Percentiles rank a stretch among this genome's conserved stretches.
Conservation (phyloP, 2,113 vertebrate genomes). For the Blennius ocellaris region DNA sequence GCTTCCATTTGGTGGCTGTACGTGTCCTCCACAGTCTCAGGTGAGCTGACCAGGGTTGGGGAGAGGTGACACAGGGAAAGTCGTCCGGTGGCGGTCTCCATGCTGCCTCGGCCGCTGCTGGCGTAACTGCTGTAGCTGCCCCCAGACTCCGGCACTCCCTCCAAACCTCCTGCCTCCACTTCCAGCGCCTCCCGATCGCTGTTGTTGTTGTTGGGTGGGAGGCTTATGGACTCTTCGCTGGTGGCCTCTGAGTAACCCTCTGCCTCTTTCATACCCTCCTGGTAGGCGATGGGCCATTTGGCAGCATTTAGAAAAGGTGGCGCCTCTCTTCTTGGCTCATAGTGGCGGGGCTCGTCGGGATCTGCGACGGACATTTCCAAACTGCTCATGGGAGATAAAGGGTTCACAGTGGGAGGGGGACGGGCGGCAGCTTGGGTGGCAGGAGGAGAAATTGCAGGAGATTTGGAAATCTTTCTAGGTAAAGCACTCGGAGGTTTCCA, state of each 20-base stretch:
- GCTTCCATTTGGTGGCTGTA: constrained; percentile 35
- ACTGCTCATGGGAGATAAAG: constrained; percentile 14
- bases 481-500: constrained; percentile 23
- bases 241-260: constrained; percentile 19
- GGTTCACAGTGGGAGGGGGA: constrained; percentile 10
- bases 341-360: neutral
- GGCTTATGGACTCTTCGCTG: constrained; percentile 12
- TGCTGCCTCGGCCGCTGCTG: constrained; percentile 84
- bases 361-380: constrained; percentile 19
- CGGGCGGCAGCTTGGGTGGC: constrained; percentile 7
- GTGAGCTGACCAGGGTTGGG: constrained; percentile 67
- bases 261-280: constrained; percentile 21
- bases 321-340: constrained; percentile 29
- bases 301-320: constrained; percentile 18
- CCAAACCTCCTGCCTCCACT: constrained; percentile 48
- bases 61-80: constrained; percentile 74
- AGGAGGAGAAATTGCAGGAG: constrained; percentile 26
- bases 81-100: constrained; percentile 75
- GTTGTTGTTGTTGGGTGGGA: neutral
- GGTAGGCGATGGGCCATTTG: constrained; percentile 44
- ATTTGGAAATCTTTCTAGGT: constrained; percentile 28
- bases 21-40: constrained; percentile 70
- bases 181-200: constrained; percentile 31
- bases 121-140: constrained; percentile 83
- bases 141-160: constrained; percentile 62